Base-by-base conservation (phyloP, 2,888 invertebrate species). In the Megaustenia siamemsis region DNA sequence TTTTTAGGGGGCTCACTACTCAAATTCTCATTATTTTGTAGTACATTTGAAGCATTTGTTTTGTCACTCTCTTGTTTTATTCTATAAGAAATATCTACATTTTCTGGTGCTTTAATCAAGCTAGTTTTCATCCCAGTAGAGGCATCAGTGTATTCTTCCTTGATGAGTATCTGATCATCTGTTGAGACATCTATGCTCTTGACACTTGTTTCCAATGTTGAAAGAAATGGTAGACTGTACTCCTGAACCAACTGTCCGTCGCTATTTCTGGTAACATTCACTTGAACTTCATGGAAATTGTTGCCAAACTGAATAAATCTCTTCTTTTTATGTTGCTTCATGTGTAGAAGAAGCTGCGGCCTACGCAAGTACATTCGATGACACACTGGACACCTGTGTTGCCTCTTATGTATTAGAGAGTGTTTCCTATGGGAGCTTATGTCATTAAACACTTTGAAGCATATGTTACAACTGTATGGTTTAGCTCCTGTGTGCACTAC, bases 221-320 rank as follows among this genome's bases (percentile, higher is more conserved):
- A 56, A 43, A 84, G 80, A 53, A 79, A 15, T 6, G 60, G 68
- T 28, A 84, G 49, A 38, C 35, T 80, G 56, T 66, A 80, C 38
- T 84, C 84, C 24, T 84, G 84, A 24, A 84, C 75, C 45, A 78
- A 18, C 75, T 84, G 84, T 3, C 84, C 84, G 18, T 60, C 63
- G 2, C 38, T 28, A 43, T 73, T 84, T 53, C 84, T 66, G 1
- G 73, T 75, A 21, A 56, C 69, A 10, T 18, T 63, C 18, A 84
- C 84, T n/a, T 56, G 56, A 18, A 84, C 84, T 71, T 84, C 84
- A 56, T 80, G 80, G n/a, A 75, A 80, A n/a, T 35, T 75, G 38
- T 73, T 79, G 32, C 84, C 84, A 75, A 84, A 84, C 75, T 84
- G 84, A 49, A 84, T 80, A 32, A 73, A 84, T 32, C 80, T 60